Evolutionary conservation across 2,797 vertebrate species (phyloP), one percentile per base, ranked within the genome.

Genomic region (Galagoides demidoff): DNA sequence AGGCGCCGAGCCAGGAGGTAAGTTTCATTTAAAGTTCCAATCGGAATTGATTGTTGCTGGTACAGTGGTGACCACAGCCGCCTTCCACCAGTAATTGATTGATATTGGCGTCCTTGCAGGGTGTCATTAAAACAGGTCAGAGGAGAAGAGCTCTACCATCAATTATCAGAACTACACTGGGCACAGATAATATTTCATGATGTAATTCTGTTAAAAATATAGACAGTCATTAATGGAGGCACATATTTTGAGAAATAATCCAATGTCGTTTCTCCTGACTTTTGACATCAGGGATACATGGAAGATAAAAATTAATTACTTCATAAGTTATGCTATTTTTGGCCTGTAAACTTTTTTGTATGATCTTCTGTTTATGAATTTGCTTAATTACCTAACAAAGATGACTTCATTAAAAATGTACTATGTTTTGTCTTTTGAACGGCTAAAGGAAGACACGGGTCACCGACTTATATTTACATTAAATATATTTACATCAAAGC

Each of bases 221-320:
- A 27, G 23, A 27, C 39, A 76, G 3, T 22, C 3, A 0, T 5
- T 49, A 14, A 13, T 7, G 22, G 14, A 45, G 5, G 2, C 16
- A 13, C 31, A 27, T 57, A 27, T 31, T 74, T 20, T 57, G 9
- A 6, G 70, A 59, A 61, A 27, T 8, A 9, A 8, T 27, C 6
- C 6, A 27, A 61, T 4, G 23, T 9, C 31, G 20, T 64, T 49
- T 14, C 49, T 17, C 3, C 31, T 20, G 1, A 45, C 57, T 23
- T 76, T 27, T 34, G 31, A 49, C n/a, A 63, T 31, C 10, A 2
- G 76, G 37, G 12, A 34, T 25, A 31, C 29, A 25, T 19, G 39
- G 9, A 6, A n/a, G 19, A 13, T 19, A 49, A 31, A 74, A 59
- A 34, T 34, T 11, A 25, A 13, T 22, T 49, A 2, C 76, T 43